Evolutionary conservation across 2,113 vertebrate species (phyloP).

Genomic region (Neogale vison): DNA sequence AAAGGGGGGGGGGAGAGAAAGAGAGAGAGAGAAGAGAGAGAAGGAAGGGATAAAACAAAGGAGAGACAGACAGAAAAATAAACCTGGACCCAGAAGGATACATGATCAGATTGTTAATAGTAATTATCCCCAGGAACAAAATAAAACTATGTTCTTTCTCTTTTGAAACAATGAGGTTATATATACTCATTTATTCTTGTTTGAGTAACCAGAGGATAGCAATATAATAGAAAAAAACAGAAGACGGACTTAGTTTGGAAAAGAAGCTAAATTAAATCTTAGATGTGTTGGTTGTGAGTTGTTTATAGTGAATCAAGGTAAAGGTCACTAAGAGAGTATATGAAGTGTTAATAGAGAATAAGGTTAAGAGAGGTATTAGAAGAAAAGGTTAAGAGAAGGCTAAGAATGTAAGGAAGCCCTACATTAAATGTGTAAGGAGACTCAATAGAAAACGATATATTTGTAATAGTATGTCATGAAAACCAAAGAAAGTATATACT

Average conservation of each 20-base stretch:
- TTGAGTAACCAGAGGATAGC: neutral
- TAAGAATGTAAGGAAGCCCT: neutral
- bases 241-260: neutral
- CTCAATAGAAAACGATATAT: neutral
- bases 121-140: neutral
- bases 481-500: neutral
- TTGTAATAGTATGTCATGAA: neutral
- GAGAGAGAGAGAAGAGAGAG: neutral
- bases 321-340: neutral
- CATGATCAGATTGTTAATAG: neutral
- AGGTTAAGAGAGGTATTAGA: neutral
- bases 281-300: neutral
- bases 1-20: too few relatives aligned
- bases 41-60: neutral
- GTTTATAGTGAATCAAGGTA: neutral
- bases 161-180: slow-evolving; percentile 13
- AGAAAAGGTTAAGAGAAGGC: neutral
- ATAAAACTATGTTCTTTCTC: neutral
- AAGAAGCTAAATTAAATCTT: neutral
- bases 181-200: neutral
- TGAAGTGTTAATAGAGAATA: neutral
- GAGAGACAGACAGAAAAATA: neutral
- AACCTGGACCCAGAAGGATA: neutral
- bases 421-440: neutral
- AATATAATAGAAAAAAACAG: neutral